Evolutionary conservation across 1,140 invertebrate species (phyloP), one percentile per base, ranked within the genome.

Genomic region (Papilio aristodemus): DNA sequence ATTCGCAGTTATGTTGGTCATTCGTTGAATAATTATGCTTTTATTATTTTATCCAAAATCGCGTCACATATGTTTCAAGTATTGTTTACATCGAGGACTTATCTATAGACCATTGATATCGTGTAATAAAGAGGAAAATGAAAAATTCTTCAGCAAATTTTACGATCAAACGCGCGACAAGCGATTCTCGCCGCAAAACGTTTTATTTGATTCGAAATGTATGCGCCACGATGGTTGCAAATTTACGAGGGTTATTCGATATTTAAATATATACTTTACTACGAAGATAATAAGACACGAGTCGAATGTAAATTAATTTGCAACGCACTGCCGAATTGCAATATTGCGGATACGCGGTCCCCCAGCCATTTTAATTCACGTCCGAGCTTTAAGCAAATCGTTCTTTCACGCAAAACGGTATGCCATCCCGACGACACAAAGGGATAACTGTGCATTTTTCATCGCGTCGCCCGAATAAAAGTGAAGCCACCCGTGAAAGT

Each of bases 321-420:
- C 50, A 71, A 67, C 58, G 58, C 59, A 70, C 37, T 63, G 39
- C 46, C 60, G 68, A 71, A 85, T 79, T 71, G 75, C 76, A 81
- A 80, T 83, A 74, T 74, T 71, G 70, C 72, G 72, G 77, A 77
- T 68, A 66, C 74, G 74, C 78, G n/a, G n/a, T n/a, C 73, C 79
- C 71, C 73, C 38, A 80, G 81, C 72, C 78, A 83, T 82, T 81
- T 83, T 80, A 82, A 83, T 82, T 77, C 73, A 46, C 71, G 72
- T 75, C 68, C 77, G 72, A 68, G 79, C 77, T 78, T 74, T 79
- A 83, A 78, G 73, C 74, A 78, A 83, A 84, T 85, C 81, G 83
- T 80, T 75, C 81, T 80, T 80, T 78, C 78, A 86, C 83, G 80
- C 80, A 83, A 82, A 86, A 78, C 75, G 82, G 83, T 80, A 86